These are phyloP conservation scores for Neomorphus geoffroyi DNA, from an alignment of 2,797 vertebrate species.

Conservation along the genomic window DNA sequence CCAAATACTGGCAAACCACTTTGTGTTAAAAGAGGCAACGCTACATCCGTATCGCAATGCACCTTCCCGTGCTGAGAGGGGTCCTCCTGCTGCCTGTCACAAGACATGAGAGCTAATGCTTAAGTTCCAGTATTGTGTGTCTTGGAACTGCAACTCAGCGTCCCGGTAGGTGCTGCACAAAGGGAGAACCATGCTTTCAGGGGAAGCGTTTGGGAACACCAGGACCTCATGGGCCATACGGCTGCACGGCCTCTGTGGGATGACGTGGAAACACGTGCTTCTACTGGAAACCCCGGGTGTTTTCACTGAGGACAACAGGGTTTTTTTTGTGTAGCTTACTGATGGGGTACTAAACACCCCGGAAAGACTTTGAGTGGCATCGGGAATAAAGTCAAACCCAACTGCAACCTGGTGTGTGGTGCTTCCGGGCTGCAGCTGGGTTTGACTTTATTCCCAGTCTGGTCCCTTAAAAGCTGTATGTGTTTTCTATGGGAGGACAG, in stretches of 20 bases:
- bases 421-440: too few species aligned
- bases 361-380: not conserved
- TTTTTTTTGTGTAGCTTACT: not conserved
- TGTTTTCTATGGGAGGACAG: not conserved
- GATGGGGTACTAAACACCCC: not conserved
- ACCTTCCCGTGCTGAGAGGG: rapidly evolving
- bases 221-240: not conserved
- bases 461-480: rapidly evolving
- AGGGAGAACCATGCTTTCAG: not conserved
- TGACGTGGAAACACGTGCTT: not conserved
- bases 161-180: not conserved
- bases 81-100: rapidly evolving
- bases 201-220: not conserved
- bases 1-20: not conserved
- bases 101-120: not conserved
- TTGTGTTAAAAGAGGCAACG: not conserved
- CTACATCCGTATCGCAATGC: rapidly evolving
- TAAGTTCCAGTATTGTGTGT: not conserved
- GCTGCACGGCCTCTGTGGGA: not conserved
- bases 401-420: rapidly evolving
- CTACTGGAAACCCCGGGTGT: not conserved
- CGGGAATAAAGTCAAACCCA: not conserved
- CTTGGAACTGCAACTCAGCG: not conserved
- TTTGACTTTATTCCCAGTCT: too few species aligned
- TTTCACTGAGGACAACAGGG: not conserved